Base-by-base conservation (phyloP, 2,797 vertebrate species). In the Squalus acanthias region DNA sequence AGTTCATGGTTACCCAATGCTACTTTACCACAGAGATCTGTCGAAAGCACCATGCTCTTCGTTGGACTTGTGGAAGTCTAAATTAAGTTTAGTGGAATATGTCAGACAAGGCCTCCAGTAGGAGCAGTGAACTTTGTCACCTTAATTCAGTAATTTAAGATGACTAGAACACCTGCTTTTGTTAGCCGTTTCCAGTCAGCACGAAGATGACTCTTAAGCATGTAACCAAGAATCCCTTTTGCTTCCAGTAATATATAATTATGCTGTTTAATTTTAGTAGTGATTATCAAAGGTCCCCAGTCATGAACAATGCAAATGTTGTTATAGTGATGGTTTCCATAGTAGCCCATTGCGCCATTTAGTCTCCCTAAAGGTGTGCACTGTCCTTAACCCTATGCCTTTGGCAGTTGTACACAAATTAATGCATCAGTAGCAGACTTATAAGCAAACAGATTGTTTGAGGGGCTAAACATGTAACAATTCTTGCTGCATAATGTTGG, bases 251-350 rank as follows among this genome's bases (percentile, higher is more conserved):
- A 50, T 57, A 20, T 74, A 57, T 69, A 95, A 95, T 76, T 74
- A 76, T 20, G 3, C 1, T 72, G 69, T 53, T 74, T 95, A 95
- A 95, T 76, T 95, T 74, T 65, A 74, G 26, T 20, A 6, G 1
- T 24, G 1, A 76, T 53, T 57, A 95, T 1, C 12, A 74, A 95
- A 95, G 26, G 70, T 20, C 29, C 94, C 15, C 26, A 57, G 26
- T 76, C 53, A 72, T 76, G 69, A 95, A 76, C 50, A 95, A 60
- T 95, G 50, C 70, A 95, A 95, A n/a, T 60, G 94, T 74, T 53
- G 70, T 29, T 72, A 72, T 39, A 15, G 39, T 72, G 50, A 29
- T 95, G 50, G 69, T 95, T 15, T 95, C 94, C 94, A 74, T 33
- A 26, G 46, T 74, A 74, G 69, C 39, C 1, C 29, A 33, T 91